Percentiles rank a stretch among this genome's conserved stretches.
phyloP scores from a whole-genome alignment of 1,140 invertebrate genomes.

The Lordiphosa stackelbergi region DNA sequence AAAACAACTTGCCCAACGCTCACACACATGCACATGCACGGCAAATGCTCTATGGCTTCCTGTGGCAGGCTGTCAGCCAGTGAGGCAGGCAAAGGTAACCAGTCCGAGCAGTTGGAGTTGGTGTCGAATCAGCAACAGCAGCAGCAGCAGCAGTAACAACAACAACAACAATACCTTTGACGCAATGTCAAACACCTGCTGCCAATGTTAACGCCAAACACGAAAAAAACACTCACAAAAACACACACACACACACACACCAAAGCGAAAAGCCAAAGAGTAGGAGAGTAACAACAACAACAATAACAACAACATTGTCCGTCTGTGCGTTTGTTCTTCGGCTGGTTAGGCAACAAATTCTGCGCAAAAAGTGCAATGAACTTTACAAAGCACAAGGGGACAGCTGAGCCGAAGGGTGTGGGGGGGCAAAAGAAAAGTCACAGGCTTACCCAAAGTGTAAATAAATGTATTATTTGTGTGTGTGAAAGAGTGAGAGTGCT shows the following conservation, averaged over 20 bases:
- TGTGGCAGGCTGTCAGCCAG: conserved; percentile 71
- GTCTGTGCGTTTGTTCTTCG: conserved; percentile 69
- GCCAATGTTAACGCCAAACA: conserved; percentile 74
- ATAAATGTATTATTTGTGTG: conserved; percentile 26
- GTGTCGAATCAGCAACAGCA: conserved; percentile 19
- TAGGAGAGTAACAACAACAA: conserved; percentile 48
- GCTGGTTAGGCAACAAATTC: conserved; percentile 74
- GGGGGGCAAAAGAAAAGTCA: conserved; percentile 28
- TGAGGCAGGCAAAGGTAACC: conserved; percentile 39
- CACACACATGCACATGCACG: conserved; percentile 22
- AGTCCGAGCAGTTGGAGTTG: conserved; percentile 35
- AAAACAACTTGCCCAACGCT: conserved; percentile 62
- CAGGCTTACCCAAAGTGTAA: conserved; percentile 41
- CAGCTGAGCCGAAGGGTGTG: conserved; percentile 13
- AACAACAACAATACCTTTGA: conserved; percentile 66
- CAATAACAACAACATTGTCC: conserved; percentile 44
- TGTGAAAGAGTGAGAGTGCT: conserved; percentile 34
- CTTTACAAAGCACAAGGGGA: conserved; percentile 46
- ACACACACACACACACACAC: conserved; percentile 41
- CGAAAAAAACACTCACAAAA: conserved; percentile 51
- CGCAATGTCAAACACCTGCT: conserved; percentile 75
- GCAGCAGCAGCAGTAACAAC: conserved; percentile 20
- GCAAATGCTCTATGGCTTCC: conserved; percentile 70
- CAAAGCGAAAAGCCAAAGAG: conserved; percentile 57
- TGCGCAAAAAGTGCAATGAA: conserved; percentile 73